Percentiles rank a stretch among this genome's conserved stretches.
phyloP scores from a whole-genome alignment of 2,797 vertebrate genomes.

The Halcyon leucocephala region DNA sequence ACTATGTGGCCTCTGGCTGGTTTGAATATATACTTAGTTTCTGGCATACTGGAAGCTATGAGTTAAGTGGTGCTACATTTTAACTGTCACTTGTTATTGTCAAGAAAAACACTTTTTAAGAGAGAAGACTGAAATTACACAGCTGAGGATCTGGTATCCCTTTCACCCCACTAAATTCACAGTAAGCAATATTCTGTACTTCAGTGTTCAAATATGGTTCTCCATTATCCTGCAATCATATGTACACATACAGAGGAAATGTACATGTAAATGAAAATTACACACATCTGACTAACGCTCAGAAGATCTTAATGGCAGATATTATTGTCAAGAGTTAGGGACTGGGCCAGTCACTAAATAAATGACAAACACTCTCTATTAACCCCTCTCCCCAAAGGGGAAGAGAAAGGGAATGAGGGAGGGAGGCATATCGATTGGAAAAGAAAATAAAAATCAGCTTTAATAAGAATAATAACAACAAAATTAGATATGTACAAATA shows the following conservation, averaged over 20 bases:
- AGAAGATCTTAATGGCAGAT: not conserved
- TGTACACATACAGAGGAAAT: not conserved
- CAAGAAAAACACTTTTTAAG: not conserved
- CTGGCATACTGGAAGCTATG: not conserved
- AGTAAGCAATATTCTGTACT: not conserved
- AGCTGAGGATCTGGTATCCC: not conserved
- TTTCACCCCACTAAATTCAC: not conserved
- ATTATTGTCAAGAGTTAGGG: not conserved
- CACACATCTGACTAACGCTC: not conserved
- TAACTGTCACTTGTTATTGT: not conserved
- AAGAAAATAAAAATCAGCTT: not conserved
- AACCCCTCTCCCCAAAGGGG: no score
- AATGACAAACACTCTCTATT: not conserved
- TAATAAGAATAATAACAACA: not conserved
- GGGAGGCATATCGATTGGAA: not conserved
- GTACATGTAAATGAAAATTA: not conserved
- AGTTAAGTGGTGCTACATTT: not conserved
- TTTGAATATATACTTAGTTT: not conserved
- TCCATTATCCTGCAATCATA: not conserved
- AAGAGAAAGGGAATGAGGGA: not conserved
- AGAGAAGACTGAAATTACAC: not conserved
- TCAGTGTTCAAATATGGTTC: not conserved
- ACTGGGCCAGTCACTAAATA: not conserved
- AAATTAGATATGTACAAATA: not conserved
- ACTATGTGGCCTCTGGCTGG: not conserved